Evolutionary conservation across 2,888 invertebrate species (phyloP).

Genomic region (Melanostoma mellinum): DNA sequence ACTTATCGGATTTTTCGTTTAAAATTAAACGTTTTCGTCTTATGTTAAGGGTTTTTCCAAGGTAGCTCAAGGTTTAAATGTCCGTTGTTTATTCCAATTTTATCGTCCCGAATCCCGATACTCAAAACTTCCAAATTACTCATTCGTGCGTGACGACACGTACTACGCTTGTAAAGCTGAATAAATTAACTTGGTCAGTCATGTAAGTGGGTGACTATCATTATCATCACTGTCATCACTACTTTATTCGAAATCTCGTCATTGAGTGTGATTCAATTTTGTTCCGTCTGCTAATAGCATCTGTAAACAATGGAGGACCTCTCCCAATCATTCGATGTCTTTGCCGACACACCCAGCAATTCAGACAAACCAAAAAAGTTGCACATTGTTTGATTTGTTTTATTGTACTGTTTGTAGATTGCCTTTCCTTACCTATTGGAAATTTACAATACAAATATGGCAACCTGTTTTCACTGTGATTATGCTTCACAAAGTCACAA

Average conservation of each 20-base stretch:
- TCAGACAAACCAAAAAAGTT: conserved; percentile 1
- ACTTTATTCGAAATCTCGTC: conserved; percentile 19
- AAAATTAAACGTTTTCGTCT: too few relatives aligned
- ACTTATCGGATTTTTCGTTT: too few relatives aligned
- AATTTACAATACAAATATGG: background rate
- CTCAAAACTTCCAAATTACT: too few relatives aligned
- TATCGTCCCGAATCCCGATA: too few relatives aligned
- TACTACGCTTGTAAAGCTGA: too few relatives aligned
- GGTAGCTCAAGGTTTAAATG: too few relatives aligned
- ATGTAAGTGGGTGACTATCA: too few relatives aligned
- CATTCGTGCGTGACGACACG: too few relatives aligned
- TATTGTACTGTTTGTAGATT: conserved; percentile 10
- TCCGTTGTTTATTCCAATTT: too few relatives aligned
- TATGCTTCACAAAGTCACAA: conserved; percentile 57
- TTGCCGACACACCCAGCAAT: conserved; percentile 32
- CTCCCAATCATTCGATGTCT: background rate
- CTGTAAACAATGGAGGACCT: conserved; percentile 14
- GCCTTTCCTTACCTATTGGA: background rate
- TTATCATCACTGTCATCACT: background rate
- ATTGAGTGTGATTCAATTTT: conserved; percentile 35
- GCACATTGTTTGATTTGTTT: conserved; percentile 9
- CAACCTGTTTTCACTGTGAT: conserved; percentile 54
- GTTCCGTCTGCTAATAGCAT: conserved; percentile 19
- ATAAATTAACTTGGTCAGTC: too few relatives aligned
- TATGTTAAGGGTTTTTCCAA: too few relatives aligned